phyloP scores from a whole-genome alignment of 2,797 vertebrate species.

The Orestias chungarensis region DNA sequence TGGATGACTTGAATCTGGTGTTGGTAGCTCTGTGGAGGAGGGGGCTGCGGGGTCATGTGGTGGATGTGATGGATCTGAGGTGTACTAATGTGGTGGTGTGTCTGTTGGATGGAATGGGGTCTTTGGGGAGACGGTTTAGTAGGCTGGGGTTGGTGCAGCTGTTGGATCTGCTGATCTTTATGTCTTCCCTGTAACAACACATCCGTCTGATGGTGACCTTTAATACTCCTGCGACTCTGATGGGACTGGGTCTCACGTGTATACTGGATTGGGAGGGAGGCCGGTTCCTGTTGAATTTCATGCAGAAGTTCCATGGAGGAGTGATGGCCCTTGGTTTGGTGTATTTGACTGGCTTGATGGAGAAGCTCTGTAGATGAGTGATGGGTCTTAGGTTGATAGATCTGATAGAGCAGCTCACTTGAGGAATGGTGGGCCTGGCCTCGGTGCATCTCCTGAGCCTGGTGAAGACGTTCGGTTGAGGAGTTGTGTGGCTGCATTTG shows the following conservation, averaged over 20 bases:
- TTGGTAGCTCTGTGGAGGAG: conserved; percentile 67
- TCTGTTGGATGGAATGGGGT: conserved; percentile 76
- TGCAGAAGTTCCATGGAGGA: conserved; percentile 72
- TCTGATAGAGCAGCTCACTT: conserved; percentile 69
- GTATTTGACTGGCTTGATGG: conserved; percentile 70
- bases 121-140: conserved; percentile 73
- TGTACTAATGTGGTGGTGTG: conserved; percentile 66
- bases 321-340: conserved; percentile 70
- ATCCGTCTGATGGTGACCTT: conserved; percentile 71
- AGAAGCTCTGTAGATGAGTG: conserved; percentile 70
- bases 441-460: conserved; percentile 67
- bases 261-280: conserved; percentile 62
- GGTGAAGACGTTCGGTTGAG: conserved; percentile 67
- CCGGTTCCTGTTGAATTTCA: conserved; percentile 66
- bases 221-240: conserved; percentile 73
- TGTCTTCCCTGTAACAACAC: conserved; percentile 60
- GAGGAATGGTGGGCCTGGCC: conserved; percentile 66
- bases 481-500: conserved; percentile 71
- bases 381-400: conserved; percentile 62
- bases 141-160: conserved; percentile 70
- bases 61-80: conserved; percentile 79
- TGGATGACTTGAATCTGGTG: conserved; percentile 81
- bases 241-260: conserved; percentile 70
- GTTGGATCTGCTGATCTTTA: conserved; percentile 65
- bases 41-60: conserved; percentile 75